phyloP scores from a whole-genome alignment of 2,113 vertebrate genomes.

The Saguinus midas region DNA sequence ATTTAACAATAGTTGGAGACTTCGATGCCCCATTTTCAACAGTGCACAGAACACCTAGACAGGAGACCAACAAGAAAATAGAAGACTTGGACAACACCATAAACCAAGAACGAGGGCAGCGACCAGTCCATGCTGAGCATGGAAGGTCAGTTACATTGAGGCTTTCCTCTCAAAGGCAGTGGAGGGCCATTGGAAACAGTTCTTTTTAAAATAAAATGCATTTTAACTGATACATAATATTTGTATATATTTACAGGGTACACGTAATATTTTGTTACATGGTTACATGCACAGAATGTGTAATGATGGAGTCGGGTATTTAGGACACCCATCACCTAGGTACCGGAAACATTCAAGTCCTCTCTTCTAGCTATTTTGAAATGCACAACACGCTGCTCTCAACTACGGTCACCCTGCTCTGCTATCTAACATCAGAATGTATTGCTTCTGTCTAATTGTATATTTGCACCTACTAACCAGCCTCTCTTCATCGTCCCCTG shows the following conservation, averaged over 20 bases:
- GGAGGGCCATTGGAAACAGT: neutral
- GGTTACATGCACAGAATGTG: neutral
- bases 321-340: neutral
- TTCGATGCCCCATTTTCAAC: neutral
- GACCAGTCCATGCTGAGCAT: neutral
- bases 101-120: neutral
- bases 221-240: neutral
- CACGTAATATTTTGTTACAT: neutral
- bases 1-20: neutral
- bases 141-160: neutral
- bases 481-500: neutral
- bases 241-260: neutral
- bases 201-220: neutral
- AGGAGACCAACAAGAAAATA: neutral
- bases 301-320: neutral
- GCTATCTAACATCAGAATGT: neutral
- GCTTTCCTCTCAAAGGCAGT: neutral
- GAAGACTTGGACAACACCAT: neutral
- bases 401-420: neutral
- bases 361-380: neutral
- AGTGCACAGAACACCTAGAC: neutral
- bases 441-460: neutral
- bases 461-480: neutral
- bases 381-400: neutral
- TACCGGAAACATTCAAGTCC: neutral